These are phyloP conservation scores for Promerops cafer DNA, from an alignment of 2,113 vertebrate species.

Conservation along the genomic window DNA sequence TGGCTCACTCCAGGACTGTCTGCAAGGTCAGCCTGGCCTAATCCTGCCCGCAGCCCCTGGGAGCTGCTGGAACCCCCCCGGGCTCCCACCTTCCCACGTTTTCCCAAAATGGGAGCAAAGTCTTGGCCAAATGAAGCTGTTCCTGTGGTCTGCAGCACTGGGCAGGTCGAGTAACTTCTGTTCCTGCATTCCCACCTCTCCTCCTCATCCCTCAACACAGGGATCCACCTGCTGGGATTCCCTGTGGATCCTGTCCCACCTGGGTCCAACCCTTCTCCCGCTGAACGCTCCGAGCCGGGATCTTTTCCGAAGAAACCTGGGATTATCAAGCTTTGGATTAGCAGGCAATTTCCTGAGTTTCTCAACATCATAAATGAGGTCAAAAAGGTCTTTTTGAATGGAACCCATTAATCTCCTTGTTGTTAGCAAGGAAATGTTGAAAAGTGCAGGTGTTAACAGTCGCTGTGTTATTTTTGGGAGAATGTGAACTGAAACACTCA, in stretches of 20 bases:
- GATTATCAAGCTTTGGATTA: constrained; percentile 71
- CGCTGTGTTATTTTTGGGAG: constrained; percentile 79
- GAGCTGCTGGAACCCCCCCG: background rate
- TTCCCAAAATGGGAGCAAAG: background rate
- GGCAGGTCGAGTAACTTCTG: background rate
- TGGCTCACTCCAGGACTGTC: background rate
- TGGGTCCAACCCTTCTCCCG: background rate
- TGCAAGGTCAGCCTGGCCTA: background rate
- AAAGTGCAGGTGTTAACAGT: constrained; percentile 79
- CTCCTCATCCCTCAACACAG: accelerated
- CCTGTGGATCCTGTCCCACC: background rate
- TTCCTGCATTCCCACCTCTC: background rate
- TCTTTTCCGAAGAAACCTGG: constrained; percentile 12
- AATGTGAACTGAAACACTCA: constrained; percentile 71
- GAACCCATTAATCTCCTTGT: constrained; percentile 75
- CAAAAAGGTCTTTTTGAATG: constrained; percentile 69
- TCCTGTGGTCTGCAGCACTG: background rate
- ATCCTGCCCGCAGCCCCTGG: background rate
- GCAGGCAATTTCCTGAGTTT: constrained; percentile 72
- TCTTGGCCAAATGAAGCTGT: accelerated
- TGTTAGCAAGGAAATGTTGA: constrained; percentile 69
- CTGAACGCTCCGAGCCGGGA: background rate
- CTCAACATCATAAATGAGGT: constrained; percentile 72
- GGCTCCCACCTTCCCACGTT: background rate
- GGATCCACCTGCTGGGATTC: background rate